Conservation (phyloP, 2,113 vertebrate genomes). For the Amphiprion percula region DNA sequence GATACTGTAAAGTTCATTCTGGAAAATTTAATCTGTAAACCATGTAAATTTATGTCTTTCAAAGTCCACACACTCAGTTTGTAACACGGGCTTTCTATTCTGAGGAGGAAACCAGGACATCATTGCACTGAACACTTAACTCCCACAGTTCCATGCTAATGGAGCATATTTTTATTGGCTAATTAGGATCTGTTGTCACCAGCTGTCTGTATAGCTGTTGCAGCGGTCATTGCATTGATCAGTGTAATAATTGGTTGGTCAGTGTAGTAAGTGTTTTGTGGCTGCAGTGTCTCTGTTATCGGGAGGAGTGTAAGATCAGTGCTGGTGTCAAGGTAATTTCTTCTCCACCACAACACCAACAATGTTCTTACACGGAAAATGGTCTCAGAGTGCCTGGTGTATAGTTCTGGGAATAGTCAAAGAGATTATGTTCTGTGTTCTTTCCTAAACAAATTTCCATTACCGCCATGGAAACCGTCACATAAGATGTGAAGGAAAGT, state of each 20-base stretch:
- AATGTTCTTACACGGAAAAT: no score
- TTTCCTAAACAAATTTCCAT: no score
- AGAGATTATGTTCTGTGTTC: no score
- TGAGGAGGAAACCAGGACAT: background rate
- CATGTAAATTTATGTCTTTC: background rate
- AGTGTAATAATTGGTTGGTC: slow-evolving; percentile 37
- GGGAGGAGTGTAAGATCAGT: background rate
- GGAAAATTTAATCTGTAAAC: no score
- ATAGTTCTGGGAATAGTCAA: no score
- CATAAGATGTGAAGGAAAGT: no score
- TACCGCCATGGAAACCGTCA: no score
- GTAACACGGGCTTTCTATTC: background rate
- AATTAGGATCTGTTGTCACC: background rate
- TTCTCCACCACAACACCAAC: no score
- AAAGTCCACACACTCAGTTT: background rate
- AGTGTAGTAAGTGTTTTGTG: slow-evolving; percentile 9
- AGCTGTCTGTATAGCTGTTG: background rate
- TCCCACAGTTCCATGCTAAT: background rate
- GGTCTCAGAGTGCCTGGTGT: no score
- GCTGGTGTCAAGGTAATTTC: no score
- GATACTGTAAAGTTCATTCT: no score
- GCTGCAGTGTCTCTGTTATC: slow-evolving; percentile 10
- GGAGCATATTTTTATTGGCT: background rate
- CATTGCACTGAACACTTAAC: background rate
- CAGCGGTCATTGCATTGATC: slow-evolving; percentile 31